These are phyloP conservation scores for Sebastes taczanowskii DNA, from an alignment of 2,797 vertebrate species.

Conservation along the genomic window DNA sequence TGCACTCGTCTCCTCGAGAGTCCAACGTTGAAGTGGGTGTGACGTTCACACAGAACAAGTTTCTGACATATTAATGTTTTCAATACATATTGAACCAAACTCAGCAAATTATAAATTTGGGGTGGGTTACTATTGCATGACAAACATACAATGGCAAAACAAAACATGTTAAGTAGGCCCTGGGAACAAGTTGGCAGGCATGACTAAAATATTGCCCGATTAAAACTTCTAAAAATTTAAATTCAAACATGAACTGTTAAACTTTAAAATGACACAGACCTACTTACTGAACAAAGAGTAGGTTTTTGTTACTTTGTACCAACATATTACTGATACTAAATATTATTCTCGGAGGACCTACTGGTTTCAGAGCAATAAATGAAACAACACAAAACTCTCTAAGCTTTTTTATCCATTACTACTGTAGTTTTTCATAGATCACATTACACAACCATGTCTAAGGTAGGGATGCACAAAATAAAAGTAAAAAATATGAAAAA, in stretches of 20 bases:
- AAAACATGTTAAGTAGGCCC: conserved; percentile 57
- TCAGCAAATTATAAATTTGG: conserved; percentile 64
- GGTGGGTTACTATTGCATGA: conserved; percentile 61
- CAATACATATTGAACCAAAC: conserved; percentile 70
- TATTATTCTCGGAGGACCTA: conserved; percentile 33
- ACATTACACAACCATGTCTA: conserved; percentile 64
- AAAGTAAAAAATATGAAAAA: conserved; percentile 51
- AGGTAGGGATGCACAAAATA: conserved; percentile 61
- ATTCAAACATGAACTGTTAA: conserved; percentile 49
- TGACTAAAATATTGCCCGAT: conserved; percentile 48
- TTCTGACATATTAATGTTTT: conserved; percentile 58
- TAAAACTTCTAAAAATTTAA: conserved; percentile 43
- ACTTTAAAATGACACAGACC: conserved; percentile 50
- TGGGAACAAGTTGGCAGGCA: conserved; percentile 52
- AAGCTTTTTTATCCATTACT: conserved; percentile 58
- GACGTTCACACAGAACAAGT: conserved; percentile 50
- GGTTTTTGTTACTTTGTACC: conserved; percentile 37
- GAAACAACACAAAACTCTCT: conserved; percentile 69
- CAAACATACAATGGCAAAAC: conserved; percentile 68
- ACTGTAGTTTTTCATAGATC: conserved; percentile 58
- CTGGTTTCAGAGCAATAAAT: conserved; percentile 56
- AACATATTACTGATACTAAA: conserved; percentile 43
- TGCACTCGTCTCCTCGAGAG: conserved; percentile 73
- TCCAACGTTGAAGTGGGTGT: conserved; percentile 65
- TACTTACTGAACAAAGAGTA: conserved; percentile 53